Conservation (phyloP, 2,797 vertebrate genomes). For the Sandelia bainsii region DNA sequence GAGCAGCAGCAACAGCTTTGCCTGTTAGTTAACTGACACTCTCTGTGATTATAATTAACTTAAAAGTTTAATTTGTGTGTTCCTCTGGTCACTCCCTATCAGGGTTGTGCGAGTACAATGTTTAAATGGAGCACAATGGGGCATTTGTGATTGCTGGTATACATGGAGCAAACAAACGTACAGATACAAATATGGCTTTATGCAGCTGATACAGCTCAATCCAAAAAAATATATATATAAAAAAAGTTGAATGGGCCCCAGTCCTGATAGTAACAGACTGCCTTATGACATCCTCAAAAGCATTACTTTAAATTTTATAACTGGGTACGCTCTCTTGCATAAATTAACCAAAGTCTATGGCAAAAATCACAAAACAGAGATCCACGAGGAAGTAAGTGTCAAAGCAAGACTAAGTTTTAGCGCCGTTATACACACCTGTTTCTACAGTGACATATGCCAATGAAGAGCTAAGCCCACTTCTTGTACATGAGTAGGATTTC, state of each 20-base stretch:
- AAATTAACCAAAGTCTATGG: background rate
- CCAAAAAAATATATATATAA: background rate
- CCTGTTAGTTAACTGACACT: background rate
- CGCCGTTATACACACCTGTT: conserved; percentile 3
- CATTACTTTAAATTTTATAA: background rate
- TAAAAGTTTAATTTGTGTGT: conserved; percentile 12
- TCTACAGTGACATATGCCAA: conserved; percentile 8
- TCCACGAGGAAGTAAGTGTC: background rate
- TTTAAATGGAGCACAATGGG: conserved; percentile 17
- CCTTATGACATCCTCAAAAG: background rate
- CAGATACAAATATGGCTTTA: background rate
- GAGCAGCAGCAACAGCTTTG: background rate
- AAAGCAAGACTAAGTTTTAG: conserved; percentile 11
- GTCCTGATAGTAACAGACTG: background rate
- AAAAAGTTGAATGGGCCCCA: background rate
- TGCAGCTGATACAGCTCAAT: background rate
- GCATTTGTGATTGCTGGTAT: conserved; percentile 13
- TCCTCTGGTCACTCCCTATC: conserved; percentile 8
- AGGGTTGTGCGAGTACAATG: conserved; percentile 2
- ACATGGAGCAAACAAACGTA: conserved; percentile 1
- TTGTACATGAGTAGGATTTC: conserved; percentile 21
- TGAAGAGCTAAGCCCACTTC: conserved; percentile 17
- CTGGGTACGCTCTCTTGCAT: background rate
- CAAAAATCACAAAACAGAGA: background rate
- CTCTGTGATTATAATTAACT: background rate